A percentile compares a stretch with the other conserved stretches of the same genome.
These are phyloP conservation scores for Helostoma temminkii DNA, from an alignment of 2,797 vertebrate species.

Conservation along the genomic window DNA sequence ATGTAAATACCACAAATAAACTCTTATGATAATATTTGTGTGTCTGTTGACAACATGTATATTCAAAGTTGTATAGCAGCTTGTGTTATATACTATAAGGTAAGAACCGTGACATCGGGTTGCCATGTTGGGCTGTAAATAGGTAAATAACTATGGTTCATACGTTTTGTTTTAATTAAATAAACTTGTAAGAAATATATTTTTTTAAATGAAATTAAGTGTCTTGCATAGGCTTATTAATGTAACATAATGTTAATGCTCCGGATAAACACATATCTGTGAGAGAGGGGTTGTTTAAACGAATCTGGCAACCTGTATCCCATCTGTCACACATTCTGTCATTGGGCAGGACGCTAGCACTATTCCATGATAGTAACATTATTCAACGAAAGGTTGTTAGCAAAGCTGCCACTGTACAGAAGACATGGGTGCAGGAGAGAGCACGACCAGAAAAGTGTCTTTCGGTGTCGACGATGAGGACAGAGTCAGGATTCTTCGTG, in stretches of 20 bases:
- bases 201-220: neutral
- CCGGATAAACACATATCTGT: neutral
- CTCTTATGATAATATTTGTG: neutral
- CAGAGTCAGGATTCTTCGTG: conserved; percentile 90
- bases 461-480: conserved; percentile 92
- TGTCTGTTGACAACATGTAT: neutral
- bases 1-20: conserved; percentile 48
- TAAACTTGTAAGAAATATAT: rapidly evolving
- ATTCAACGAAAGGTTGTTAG: neutral
- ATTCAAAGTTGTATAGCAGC: neutral
- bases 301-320: conserved; percentile 69
- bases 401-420: neutral
- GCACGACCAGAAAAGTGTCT: conserved; percentile 89
- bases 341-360: conserved; percentile 57
- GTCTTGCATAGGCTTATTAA: rapidly evolving
- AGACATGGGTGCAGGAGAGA: conserved; percentile 88
- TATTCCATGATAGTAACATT: conserved; percentile 20
- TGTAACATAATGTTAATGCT: neutral
- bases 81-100: no score
- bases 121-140: conserved; percentile 49
- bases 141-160: neutral
- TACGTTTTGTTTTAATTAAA: neutral
- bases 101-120: no score
- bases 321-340: conserved; percentile 69
- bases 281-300: neutral